These are phyloP conservation scores for Aurelia coerulea DNA, from an alignment of 30 jellyfish, hydroid and myxozoan genomes.

Conservation along the genomic window DNA sequence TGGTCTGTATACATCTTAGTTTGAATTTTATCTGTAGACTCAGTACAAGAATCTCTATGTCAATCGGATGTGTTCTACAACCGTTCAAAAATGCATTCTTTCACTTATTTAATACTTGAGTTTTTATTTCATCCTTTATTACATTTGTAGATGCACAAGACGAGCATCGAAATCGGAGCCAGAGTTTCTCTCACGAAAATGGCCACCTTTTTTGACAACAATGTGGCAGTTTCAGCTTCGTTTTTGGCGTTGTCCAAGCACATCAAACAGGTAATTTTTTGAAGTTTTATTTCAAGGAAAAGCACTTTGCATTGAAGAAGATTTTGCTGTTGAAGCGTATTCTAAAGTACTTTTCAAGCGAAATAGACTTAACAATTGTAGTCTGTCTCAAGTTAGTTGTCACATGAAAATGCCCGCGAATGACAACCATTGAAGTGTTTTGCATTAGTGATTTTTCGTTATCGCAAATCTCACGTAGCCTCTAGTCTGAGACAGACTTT, in stretches of 20 bases:
- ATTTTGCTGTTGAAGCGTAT: not conserved
- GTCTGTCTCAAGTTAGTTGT: too few species aligned
- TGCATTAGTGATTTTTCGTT: too few species aligned
- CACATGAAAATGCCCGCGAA: too few species aligned
- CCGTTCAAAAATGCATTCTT: not conserved
- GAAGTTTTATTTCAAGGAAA: not conserved
- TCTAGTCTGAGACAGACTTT: too few species aligned
- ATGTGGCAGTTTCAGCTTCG: not conserved
- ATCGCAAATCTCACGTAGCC: too few species aligned
- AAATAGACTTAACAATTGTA: too few species aligned
- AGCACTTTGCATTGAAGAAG: not conserved
- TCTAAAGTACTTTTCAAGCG: not conserved
- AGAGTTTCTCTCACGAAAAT: conserved; percentile 29
- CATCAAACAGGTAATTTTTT: conserved; percentile 25
- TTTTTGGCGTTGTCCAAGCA: conserved; percentile 30
- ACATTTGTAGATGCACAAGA: not conserved
- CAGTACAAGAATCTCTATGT: too few species aligned
- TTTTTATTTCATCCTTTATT: not conserved
- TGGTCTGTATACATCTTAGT: too few species aligned
- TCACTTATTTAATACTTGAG: not conserved
- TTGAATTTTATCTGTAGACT: too few species aligned
- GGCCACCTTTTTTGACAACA: conserved; percentile 10
- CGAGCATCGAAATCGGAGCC: conserved; percentile 34
- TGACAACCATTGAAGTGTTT: too few species aligned
- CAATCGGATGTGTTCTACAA: too few species aligned